Evolutionary conservation across 2,113 vertebrate species (phyloP), one percentile per base, ranked within the genome.

Genomic region (Oncorhynchus tshawytscha): DNA sequence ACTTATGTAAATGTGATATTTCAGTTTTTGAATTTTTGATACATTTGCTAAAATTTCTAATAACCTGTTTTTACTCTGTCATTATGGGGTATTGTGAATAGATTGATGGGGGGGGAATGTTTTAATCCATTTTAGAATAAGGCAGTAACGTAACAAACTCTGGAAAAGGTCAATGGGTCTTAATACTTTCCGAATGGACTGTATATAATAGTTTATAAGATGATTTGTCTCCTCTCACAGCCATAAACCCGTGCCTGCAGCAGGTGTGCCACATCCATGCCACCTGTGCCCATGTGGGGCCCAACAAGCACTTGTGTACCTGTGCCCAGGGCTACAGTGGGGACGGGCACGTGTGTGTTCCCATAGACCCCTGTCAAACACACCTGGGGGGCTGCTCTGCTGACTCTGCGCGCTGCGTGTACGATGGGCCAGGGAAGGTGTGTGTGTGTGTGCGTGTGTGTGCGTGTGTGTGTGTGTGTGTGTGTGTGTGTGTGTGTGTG

Each of bases 351-450:
- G 82, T 96, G 67, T 99, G 98, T 81, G 76, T 96, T 70, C 91
- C 94, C 0, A 6, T 95, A 0, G 92, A 99, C 77, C 97, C 95
- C 0, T 99, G 98, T 73, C 96, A 98, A 87, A 84, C 7, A 2
- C 45, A 86, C 6, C 89, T 82, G 0, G 95, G 95, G 13, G 88
- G 90, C 78, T 99, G 97, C 76, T 84, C 90, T 0, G 4, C 89
- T 0, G 15, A 80, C 1, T 94, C 96, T 0, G 87, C 94, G 0
- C n/a, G 82, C 48, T 99, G 97, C 72, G 85, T 93, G 76, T 98
- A 96, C 0, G 94, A 96, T 0, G 86, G 94, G 0, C 97, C 98
- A 0, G 96, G 96, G 76, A 93, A 95, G 95, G 97, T 99, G 51
- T 84, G 89, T 80, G 39, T 48, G 20, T 64, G 11, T 70, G 54